Evolutionary conservation across 2,888 invertebrate genomes (phyloP), one percentile per base, ranked within the genome.

Genomic region (Ellobium chinense): DNA sequence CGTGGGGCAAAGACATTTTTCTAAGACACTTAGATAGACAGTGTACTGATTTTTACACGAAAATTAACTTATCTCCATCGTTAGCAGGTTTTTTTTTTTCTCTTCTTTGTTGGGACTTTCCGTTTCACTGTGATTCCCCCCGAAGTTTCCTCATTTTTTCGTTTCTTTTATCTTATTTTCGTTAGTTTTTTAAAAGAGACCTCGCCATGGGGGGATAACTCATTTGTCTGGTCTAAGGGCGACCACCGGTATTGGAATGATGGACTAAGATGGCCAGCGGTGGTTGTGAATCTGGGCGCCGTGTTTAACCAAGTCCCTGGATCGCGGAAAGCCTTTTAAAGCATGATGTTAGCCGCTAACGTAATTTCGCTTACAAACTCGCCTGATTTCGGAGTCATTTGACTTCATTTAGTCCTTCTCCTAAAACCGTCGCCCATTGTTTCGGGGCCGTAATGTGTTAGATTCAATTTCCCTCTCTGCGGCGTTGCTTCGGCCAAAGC

Each of bases 371-470:
- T 74, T 36, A 74, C 74, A 74, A 74, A 74, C 74, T 74, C 34
- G 74, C 74, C 74, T 46, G 63, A 63, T 72, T 72, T 72, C 58
- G 72, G 72, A 72, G 72, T 72, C 72, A 74, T 62, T 74, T 74
- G 74, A 74, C 74, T 74, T 63, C 63, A 74, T 63, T 63, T 63
- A 29, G 63, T 63, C 63, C 46, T 62, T 63, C 27, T n/a, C 63
- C 74, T 46, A 27, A 74, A 74, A 62, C 74, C 74, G 46, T 34
- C 29, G 63, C 54, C 74, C 74, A 74, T 74, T 74, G 74, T 74
- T 74, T 74, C 74, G 18, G 39, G 74, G 29, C 62, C 29, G 46
- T 74, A 74, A 74, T 74, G 74, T 46, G 63, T 31, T 63, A 63
- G 46, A 74, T 63, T 74, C 21, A 62, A 74, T 74, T 74, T 74